Base-by-base conservation (phyloP, 2,797 vertebrate genomes). In the Rallus crepitans region DNA sequence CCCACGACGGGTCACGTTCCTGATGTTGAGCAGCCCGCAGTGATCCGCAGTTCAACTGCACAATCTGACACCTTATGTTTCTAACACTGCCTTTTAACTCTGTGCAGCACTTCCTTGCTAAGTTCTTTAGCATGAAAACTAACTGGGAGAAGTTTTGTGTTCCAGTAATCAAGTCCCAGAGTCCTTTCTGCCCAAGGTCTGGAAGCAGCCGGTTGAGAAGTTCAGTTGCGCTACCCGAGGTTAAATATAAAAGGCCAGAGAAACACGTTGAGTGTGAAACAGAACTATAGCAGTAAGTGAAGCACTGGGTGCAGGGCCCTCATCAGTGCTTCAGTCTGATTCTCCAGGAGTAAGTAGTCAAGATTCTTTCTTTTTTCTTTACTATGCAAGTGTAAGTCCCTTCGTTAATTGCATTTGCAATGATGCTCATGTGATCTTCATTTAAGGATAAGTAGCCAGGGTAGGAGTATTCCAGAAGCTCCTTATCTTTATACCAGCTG, bases 401-500 rank as follows among this genome's bases (percentile, higher is more conserved):
- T 95, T 99, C 99, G 15, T 99, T 99, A 89, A 99, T 99, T 52
- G 99, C 99, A 3, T 99, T 99, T 94, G 99, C 99, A 47, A 99
- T 99, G 82, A 99, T 99, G 90, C 98, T 99, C 90, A 99, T 99
- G 97, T 99, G 99, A 84, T 99, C 99, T 4, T 99, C 98, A 3
- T 98, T 99, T 89, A 99, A 94, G 89, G 98, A 98, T 92, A 99
- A 98, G 97, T 99, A 99, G 87, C 99, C 99, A 0, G 99, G 99
- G 42, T 99, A 99, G 6, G 99, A 99, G 93, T 97, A 99, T 96
- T 99, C 99, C 96, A 99, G 98, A 50, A 99, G 98, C 95, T 99
- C 99, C 30, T 98, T 98, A 28, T 99, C 99, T 97, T 99, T 99
- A 93, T 99, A 99, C 99, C 99, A 99, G 97, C 99, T 99, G 98